A percentile compares a stretch with the other conserved stretches of the same genome.
Conservation (phyloP, 2,113 vertebrate species). For the Eurystomus gularis region DNA sequence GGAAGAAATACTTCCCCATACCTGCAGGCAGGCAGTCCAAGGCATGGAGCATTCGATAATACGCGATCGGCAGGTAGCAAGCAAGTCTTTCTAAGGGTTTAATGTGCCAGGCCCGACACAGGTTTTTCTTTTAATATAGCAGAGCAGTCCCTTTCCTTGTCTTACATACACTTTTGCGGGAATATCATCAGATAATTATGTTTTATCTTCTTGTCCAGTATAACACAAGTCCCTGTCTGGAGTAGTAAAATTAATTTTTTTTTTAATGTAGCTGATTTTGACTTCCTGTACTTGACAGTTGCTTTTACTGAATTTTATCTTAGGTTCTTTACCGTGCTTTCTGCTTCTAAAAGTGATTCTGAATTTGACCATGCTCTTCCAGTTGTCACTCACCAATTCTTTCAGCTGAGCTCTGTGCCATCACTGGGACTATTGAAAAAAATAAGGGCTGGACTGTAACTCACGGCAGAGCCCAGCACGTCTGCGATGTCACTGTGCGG, state of each 20-base stretch:
- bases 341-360: not conserved
- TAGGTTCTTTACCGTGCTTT: not conserved
- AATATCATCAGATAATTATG: not conserved
- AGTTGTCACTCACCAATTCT: not conserved
- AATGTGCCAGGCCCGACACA: not conserved
- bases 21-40: not conserved
- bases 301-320: not conserved
- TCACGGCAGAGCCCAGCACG: not conserved
- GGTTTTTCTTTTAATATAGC: not conserved
- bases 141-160: not conserved
- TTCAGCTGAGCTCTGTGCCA: not conserved
- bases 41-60: not conserved
- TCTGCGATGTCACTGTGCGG: not conserved
- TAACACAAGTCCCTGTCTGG: not conserved
- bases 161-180: not conserved
- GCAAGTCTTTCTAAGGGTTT: not conserved
- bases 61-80: not conserved
- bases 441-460: not conserved
- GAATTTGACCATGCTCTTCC: not conserved
- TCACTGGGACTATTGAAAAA: not conserved
- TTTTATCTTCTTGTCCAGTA: not conserved
- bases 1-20: not conserved
- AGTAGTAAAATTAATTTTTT: not conserved
- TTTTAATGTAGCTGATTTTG: not conserved
- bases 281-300: not conserved